Evolutionary conservation across 2,113 vertebrate species (phyloP).

Genomic region (Zonotrichia leucophrys): DNA sequence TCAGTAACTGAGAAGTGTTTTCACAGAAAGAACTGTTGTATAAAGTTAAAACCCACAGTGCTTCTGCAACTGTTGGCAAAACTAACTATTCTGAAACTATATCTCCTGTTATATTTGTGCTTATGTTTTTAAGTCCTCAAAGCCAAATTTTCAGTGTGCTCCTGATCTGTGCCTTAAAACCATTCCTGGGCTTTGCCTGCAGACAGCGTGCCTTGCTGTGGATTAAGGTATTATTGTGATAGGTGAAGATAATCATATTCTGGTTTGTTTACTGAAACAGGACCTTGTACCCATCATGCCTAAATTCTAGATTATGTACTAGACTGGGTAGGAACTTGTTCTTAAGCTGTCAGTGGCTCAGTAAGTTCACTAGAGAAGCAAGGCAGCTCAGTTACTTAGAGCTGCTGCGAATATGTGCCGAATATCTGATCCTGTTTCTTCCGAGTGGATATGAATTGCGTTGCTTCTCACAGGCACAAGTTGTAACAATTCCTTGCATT

Average conservation of each 20-base stretch:
- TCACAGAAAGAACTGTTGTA: background rate
- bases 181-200: background rate
- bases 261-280: slow-evolving; percentile 33
- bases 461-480: background rate
- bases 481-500: slow-evolving; percentile 26
- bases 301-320: slow-evolving; percentile 19
- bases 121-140: background rate
- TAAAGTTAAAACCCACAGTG: background rate
- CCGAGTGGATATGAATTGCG: background rate
- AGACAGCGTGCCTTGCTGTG: background rate
- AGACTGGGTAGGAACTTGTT: slow-evolving; percentile 34
- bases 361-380: background rate
- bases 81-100: background rate
- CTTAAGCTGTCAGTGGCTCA: background rate
- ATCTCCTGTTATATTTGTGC: background rate
- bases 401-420: background rate
- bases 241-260: background rate
- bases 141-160: background rate
- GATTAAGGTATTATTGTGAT: background rate
- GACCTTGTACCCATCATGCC: background rate
- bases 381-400: background rate
- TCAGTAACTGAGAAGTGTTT: background rate
- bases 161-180: background rate
- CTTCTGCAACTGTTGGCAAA: background rate
- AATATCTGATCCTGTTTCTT: slow-evolving; percentile 10